Conservation (phyloP, 2,888 invertebrate species). For the Amphimallon solstitiale region DNA sequence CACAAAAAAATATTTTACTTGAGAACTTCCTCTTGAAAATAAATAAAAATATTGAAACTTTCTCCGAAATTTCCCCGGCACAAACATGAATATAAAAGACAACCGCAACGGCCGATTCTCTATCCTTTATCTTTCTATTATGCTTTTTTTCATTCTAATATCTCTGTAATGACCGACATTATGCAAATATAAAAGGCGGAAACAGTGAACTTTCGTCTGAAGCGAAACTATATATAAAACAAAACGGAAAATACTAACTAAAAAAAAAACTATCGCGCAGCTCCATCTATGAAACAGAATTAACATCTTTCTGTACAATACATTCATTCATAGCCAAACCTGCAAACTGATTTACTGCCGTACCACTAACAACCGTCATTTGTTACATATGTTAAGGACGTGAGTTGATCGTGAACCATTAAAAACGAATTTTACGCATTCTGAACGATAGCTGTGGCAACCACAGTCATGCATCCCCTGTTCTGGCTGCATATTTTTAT, state of each 20-base stretch:
- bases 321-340: neutral
- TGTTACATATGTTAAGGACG: neutral
- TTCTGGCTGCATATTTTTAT: slow-evolving; percentile 7
- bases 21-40: neutral
- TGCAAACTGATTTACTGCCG: neutral
- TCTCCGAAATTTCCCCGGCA: neutral
- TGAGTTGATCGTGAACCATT: neutral
- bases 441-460: neutral
- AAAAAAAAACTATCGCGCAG: neutral
- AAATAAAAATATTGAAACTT: neutral
- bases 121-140: slow-evolving; percentile 28
- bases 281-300: slow-evolving; percentile 8
- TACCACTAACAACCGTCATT: neutral
- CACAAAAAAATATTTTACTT: too few relatives aligned
- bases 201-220: neutral
- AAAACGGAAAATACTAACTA: slow-evolving; percentile 3
- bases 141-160: slow-evolving; percentile 21
- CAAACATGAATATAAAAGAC: slow-evolving; percentile 30
- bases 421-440: neutral
- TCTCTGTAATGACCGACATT: slow-evolving; percentile 30
- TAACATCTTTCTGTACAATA: neutral
- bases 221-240: slow-evolving; percentile 4
- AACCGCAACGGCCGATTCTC: slow-evolving; percentile 22
- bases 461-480: neutral
- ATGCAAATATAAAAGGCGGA: slow-evolving; percentile 31